phyloP scores from a whole-genome alignment of 2,113 vertebrate species.

The Podarcis cretensis region DNA sequence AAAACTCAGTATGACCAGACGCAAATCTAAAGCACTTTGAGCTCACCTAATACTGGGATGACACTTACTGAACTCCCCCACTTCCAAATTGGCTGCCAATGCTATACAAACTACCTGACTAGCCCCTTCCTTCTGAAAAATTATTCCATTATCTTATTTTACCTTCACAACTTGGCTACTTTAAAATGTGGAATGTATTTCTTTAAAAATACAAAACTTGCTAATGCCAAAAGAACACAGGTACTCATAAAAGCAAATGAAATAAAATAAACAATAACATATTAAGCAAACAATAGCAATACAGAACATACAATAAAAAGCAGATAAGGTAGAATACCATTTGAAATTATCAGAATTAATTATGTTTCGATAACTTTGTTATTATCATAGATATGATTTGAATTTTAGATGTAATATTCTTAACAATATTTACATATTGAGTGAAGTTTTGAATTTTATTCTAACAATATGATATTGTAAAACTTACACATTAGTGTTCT shows the following conservation, averaged over 20 bases:
- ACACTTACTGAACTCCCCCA: background rate
- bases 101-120: background rate
- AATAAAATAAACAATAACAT: background rate
- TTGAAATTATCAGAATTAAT: background rate
- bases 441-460: background rate
- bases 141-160: background rate
- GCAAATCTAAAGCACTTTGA: background rate
- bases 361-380: no score
- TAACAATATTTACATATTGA: background rate
- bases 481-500: background rate
- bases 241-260: background rate
- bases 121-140: background rate
- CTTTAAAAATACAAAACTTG: background rate
- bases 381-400: no score
- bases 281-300: background rate
- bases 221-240: background rate
- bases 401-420: background rate
- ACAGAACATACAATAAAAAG: no score
- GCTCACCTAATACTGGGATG: background rate
- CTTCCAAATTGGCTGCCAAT: background rate
- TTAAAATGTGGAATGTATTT: background rate
- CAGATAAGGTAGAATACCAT: background rate
- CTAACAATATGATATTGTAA: background rate
- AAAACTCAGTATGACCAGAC: background rate
- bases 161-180: background rate